Percentiles rank a stretch among this genome's conserved stretches.
Conservation (phyloP, 2,797 vertebrate species). For the Typhlichthys eigenmanni region DNA sequence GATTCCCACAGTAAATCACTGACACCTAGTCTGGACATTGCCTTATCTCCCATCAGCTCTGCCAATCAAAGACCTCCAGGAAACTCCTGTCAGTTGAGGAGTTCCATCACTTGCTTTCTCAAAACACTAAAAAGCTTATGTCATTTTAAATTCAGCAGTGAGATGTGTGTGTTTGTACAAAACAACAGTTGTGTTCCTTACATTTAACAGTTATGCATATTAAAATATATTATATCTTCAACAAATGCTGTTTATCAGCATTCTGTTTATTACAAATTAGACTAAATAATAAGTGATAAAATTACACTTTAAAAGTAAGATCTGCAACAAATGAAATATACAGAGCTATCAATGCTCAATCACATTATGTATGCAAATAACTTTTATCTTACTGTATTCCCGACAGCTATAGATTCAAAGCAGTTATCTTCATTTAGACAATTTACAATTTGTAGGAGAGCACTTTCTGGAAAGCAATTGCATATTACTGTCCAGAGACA, state of each 20-base stretch:
- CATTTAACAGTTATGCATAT: not conserved
- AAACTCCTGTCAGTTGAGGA: slow-evolving; percentile 32
- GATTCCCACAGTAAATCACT: slow-evolving; percentile 55
- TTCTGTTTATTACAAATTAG: slow-evolving; percentile 8
- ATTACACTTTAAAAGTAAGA: slow-evolving; percentile 1
- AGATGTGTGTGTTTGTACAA: not conserved
- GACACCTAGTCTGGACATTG: slow-evolving; percentile 56
- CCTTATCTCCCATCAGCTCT: slow-evolving; percentile 54
- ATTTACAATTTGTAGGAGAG: slow-evolving; percentile 44
- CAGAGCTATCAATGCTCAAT: slow-evolving; percentile 32
- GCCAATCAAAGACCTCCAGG: slow-evolving; percentile 34
- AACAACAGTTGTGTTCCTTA: no score
- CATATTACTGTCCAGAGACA: slow-evolving; percentile 44
- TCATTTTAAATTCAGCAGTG: slow-evolving; percentile 6
- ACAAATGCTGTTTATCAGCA: slow-evolving; percentile 1
- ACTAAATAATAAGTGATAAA: not conserved
- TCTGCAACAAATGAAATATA: not conserved
- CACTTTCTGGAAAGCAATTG: slow-evolving; percentile 18
- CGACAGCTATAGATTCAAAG: slow-evolving; percentile 48
- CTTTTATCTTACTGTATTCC: slow-evolving; percentile 10
- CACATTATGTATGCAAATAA: slow-evolving; percentile 20
- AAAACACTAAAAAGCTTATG: slow-evolving; percentile 18
- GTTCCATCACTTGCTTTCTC: slow-evolving; percentile 20
- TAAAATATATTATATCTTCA: no score
- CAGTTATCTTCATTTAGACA: slow-evolving; percentile 12